A percentile compares a stretch with the other conserved stretches of the same genome.
Evolutionary conservation across 2,113 vertebrate species (phyloP).

Genomic region (Passer montanus): DNA sequence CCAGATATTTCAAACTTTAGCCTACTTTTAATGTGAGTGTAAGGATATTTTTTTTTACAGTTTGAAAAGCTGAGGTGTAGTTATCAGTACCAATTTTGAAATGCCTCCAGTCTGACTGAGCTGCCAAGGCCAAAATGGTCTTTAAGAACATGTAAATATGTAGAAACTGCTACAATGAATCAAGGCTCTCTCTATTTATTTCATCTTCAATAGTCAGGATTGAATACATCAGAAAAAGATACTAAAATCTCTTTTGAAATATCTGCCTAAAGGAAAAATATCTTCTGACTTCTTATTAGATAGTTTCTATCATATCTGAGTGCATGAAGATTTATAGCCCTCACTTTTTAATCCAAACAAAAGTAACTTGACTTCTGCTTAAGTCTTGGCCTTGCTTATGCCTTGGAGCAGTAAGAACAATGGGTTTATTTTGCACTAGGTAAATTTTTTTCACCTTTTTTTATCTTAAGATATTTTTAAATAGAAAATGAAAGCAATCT

Average conservation of each 20-base stretch:
- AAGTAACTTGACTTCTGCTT: not conserved
- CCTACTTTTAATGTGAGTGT: not conserved
- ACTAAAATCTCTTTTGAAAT: not conserved
- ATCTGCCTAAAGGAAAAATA: slow-evolving; percentile 4
- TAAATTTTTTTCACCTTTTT: not conserved
- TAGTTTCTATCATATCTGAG: not conserved
- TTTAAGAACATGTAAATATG: not conserved
- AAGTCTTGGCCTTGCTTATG: not conserved
- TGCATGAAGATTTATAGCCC: slow-evolving; percentile 6
- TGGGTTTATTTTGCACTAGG: not conserved
- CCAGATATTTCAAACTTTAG: not conserved
- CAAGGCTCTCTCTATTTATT: not conserved
- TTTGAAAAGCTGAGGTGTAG: not conserved
- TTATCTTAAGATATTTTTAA: not conserved
- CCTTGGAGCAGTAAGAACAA: not conserved
- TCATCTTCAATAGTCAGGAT: not conserved
- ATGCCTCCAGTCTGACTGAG: not conserved
- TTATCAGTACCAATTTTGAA: not conserved
- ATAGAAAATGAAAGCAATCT: not conserved
- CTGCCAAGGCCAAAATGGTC: not conserved
- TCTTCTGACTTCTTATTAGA: slow-evolving; percentile 25
- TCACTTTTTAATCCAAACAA: slow-evolving; percentile 8
- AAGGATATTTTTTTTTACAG: not conserved
- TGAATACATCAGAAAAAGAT: not conserved
- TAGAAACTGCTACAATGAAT: not conserved